A percentile compares a stretch with the other conserved stretches of the same genome.
phyloP scores from a whole-genome alignment of 2,113 vertebrate species.

The Orthonyx spaldingii region DNA sequence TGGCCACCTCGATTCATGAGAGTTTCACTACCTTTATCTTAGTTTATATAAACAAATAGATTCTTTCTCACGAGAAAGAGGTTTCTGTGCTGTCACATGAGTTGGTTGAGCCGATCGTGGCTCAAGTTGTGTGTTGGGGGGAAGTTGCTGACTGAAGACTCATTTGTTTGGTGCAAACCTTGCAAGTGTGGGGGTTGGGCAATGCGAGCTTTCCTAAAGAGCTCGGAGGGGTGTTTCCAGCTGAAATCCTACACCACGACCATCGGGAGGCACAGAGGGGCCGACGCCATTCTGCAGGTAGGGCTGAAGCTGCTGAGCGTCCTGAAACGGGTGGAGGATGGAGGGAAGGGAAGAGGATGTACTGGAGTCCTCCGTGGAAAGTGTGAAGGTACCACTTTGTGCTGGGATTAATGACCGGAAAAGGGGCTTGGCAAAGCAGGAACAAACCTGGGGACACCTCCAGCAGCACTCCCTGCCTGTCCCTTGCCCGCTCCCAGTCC shows the following conservation, averaged over 20 bases:
- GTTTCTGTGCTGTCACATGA: too few relatives aligned
- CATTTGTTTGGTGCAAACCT: not conserved
- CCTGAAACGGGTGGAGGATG: fast-evolving
- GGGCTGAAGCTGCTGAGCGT: not conserved
- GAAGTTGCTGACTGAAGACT: not conserved
- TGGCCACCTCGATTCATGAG: too few relatives aligned
- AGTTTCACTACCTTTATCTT: too few relatives aligned
- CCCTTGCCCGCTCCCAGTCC: not conserved
- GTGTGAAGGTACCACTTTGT: fast-evolving
- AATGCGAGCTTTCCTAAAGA: slow-evolving; percentile 75
- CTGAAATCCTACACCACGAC: slow-evolving; percentile 66
- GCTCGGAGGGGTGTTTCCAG: slow-evolving; percentile 65
- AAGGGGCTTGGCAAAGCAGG: not conserved
- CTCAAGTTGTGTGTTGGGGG: fast-evolving
- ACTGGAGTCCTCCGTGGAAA: not conserved
- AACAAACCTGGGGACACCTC: not conserved
- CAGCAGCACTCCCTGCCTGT: not conserved
- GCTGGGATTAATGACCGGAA: fast-evolving
- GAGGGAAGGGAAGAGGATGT: not conserved
- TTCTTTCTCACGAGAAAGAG: too few relatives aligned
- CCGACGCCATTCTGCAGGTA: slow-evolving; percentile 78
- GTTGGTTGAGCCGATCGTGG: fast-evolving
- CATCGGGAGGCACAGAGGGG: slow-evolving; percentile 68
- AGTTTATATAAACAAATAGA: too few relatives aligned
- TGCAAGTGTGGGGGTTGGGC: not conserved